phyloP scores from a whole-genome alignment of 2,797 vertebrate species.

The Halcyon leucocephala region DNA sequence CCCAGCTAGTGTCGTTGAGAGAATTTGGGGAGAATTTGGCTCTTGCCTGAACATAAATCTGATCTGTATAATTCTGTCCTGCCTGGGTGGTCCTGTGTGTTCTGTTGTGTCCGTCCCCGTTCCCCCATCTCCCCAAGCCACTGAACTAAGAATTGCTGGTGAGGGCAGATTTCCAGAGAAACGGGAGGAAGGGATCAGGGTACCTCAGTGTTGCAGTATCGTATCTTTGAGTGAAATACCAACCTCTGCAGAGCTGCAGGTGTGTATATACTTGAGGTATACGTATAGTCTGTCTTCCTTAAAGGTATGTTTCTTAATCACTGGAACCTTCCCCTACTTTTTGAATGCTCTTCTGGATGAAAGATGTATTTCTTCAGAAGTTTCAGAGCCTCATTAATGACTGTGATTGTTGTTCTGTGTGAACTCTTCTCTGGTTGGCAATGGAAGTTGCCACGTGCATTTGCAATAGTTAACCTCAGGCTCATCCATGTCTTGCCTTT shows the following conservation, averaged over 20 bases:
- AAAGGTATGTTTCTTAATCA: not conserved
- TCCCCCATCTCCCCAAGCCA: not conserved
- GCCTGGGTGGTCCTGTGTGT: not conserved
- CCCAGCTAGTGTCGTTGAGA: not conserved
- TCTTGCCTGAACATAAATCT: not conserved
- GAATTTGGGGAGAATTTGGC: not conserved
- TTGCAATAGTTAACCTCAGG: not conserved
- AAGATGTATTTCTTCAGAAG: not conserved
- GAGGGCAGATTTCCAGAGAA: not conserved
- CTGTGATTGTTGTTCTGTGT: not conserved
- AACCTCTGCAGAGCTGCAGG: conserved; percentile 50
- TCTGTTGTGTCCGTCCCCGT: too few relatives aligned
- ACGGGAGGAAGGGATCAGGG: not conserved
- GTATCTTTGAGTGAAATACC: not conserved
- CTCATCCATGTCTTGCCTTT: conserved; percentile 6
- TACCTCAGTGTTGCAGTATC: not conserved
- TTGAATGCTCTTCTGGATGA: not conserved
- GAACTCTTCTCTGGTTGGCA: not conserved
- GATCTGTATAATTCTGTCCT: not conserved
- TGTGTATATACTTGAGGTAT: not conserved
- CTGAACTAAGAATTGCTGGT: not conserved
- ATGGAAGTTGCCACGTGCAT: not conserved
- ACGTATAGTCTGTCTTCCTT: not conserved
- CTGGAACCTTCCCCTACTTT: conserved; percentile 11
- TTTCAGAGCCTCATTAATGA: not conserved